phyloP scores from a whole-genome alignment of 2,113 vertebrate species.

The Lampris megalopsis region DNA sequence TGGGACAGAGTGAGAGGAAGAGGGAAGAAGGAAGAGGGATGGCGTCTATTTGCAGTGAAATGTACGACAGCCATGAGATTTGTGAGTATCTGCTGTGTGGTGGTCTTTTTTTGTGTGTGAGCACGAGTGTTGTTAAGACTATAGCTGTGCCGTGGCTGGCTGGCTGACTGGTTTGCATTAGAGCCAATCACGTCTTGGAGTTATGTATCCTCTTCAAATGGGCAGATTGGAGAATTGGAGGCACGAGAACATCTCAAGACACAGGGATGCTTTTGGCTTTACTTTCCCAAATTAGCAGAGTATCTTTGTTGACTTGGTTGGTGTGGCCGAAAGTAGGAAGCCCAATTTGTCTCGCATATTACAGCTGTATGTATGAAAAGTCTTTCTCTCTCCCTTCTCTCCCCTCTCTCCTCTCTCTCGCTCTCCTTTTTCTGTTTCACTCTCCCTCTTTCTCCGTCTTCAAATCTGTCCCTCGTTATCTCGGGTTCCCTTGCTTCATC shows the following conservation, averaged over 20 bases:
- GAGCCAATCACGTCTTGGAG: constrained; percentile 40
- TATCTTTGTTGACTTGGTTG: neutral
- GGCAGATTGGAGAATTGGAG: constrained; percentile 12
- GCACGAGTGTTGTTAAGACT: constrained; percentile 9
- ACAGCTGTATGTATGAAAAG: too few species aligned
- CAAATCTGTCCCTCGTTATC: neutral
- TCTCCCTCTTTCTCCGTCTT: constrained; percentile 6
- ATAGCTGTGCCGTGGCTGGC: constrained; percentile 18
- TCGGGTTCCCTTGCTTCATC: neutral
- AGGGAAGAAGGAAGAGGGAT: constrained; percentile 36
- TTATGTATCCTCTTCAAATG: constrained; percentile 38
- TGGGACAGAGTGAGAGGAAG: constrained; percentile 5
- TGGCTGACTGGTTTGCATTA: constrained; percentile 69
- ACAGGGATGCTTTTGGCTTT: neutral
- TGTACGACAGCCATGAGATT: constrained; percentile 35
- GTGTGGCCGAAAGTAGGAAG: neutral
- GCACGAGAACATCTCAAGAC: constrained; percentile 11
- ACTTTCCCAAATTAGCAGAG: neutral
- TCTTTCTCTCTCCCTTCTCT: too few species aligned
- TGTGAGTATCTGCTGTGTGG: constrained; percentile 68
- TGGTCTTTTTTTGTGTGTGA: constrained; percentile 14
- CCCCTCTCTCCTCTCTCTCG: neutral
- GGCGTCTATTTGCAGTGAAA: constrained; percentile 58
- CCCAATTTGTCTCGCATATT: too few species aligned
- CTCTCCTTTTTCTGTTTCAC: neutral